These are phyloP conservation scores for Bombus turneri DNA, from an alignment of 1,140 invertebrate genomes.

Conservation along the genomic window DNA sequence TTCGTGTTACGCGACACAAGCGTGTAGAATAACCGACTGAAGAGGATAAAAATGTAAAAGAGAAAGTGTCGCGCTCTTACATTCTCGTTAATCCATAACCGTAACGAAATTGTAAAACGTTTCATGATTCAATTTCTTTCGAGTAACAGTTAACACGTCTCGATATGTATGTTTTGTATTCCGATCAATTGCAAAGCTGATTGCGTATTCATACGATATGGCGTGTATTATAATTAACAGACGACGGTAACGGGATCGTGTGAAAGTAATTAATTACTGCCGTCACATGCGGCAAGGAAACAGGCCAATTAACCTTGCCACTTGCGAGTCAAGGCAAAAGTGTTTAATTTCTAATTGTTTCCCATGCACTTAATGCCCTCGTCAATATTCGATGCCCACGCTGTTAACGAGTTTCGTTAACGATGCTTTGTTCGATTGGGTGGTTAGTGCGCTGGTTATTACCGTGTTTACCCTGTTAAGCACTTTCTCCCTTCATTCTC, in stretches of 20 bases:
- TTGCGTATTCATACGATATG: conserved; percentile 50
- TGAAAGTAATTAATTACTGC: conserved; percentile 62
- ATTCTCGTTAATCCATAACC: not conserved
- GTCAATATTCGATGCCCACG: conserved; percentile 45
- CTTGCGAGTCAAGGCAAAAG: conserved; percentile 33
- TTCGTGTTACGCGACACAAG: not conserved
- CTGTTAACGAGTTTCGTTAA: conserved; percentile 53
- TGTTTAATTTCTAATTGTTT: conserved; percentile 48
- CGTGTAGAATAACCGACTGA: not conserved
- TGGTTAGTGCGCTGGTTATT: conserved; percentile 21
- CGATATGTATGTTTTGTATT: conserved; percentile 15
- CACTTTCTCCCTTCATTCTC: not conserved
- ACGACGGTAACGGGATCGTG: conserved; percentile 32
- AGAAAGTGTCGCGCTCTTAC: not conserved
- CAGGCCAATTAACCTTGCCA: conserved; percentile 55
- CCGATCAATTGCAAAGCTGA: conserved; percentile 30
- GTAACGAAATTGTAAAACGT: not conserved
- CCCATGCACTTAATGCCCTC: conserved; percentile 42
- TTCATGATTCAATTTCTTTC: conserved; percentile 5
- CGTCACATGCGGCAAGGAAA: conserved; percentile 47
- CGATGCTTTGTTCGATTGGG: conserved; percentile 34
- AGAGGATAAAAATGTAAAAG: not conserved
- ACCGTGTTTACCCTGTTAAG: conserved; percentile 24
- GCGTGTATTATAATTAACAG: conserved; percentile 59
- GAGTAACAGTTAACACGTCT: not conserved